phyloP scores from a whole-genome alignment of 2,797 vertebrate species.

The Carcharodon carcharias region DNA sequence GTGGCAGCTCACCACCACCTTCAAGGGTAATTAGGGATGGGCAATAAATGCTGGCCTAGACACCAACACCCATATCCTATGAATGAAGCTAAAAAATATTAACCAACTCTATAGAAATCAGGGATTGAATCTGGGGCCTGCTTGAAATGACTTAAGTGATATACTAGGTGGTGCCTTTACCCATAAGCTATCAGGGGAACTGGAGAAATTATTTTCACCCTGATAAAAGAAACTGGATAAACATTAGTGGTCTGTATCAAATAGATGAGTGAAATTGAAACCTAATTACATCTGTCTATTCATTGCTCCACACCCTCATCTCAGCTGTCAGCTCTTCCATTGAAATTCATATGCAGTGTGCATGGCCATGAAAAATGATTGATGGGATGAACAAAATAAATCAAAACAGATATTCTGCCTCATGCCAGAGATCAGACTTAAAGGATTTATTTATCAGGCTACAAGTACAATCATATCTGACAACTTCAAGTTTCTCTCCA shows the following conservation, averaged over 20 bases:
- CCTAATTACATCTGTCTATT: background rate
- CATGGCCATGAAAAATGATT: background rate
- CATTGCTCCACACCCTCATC: conserved; percentile 9
- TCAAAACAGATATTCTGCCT: conserved; percentile 23
- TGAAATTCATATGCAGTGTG: background rate
- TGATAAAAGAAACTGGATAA: background rate
- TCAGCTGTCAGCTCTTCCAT: background rate
- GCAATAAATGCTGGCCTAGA: no score
- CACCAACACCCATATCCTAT: no score
- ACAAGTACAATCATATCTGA: background rate
- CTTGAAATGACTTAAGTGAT: background rate
- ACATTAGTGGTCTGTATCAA: background rate
- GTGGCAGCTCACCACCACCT: no score
- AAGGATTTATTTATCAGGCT: background rate
- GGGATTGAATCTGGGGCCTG: background rate
- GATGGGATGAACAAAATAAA: conserved; percentile 13
- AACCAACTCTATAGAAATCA: background rate
- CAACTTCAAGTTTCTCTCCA: conserved; percentile 5
- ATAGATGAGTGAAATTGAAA: conserved; percentile 18
- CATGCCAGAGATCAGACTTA: background rate
- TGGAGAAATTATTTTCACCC: background rate
- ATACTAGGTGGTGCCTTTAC: background rate
- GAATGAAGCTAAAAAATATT: no score
- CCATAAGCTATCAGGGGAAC: background rate
- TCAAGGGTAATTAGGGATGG: no score